Conservation (phyloP, 2,113 vertebrate species). For the Pygoscelis adeliae region DNA sequence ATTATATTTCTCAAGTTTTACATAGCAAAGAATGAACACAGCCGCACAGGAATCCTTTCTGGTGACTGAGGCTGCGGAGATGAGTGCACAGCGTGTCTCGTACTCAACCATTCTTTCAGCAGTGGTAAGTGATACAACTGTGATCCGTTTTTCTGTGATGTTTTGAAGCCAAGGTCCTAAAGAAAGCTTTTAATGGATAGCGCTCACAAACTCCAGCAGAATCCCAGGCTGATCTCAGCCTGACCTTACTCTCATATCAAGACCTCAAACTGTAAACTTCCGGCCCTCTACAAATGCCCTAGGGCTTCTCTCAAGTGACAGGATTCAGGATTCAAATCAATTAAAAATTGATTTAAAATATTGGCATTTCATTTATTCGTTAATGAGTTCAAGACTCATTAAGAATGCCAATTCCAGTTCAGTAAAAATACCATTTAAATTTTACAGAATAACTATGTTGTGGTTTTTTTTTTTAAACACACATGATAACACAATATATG, state of each 20-base stretch:
- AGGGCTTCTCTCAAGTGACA: not conserved
- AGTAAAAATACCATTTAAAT: not conserved
- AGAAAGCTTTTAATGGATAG: not conserved
- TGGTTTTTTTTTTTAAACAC: not conserved
- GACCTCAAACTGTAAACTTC: not conserved
- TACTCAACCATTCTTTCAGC: not conserved
- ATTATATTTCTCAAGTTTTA: not conserved
- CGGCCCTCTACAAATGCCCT: not conserved
- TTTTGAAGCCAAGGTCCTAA: not conserved
- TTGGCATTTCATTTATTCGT: not conserved
- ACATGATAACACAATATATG: not conserved
- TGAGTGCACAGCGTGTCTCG: rapidly evolving
- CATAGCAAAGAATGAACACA: not conserved
- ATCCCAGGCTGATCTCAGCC: not conserved
- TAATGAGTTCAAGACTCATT: not conserved
- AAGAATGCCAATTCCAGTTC: not conserved
- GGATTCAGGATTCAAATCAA: not conserved
- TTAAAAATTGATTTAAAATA: not conserved
- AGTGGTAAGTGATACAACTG: not conserved
- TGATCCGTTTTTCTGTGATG: not conserved
- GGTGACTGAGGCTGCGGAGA: not conserved
- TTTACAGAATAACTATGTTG: not conserved
- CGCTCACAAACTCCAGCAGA: not conserved
- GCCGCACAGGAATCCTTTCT: not conserved
- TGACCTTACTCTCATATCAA: not conserved